Evolutionary conservation across 2,113 vertebrate species (phyloP).

Genomic region (Chitala chitala): DNA sequence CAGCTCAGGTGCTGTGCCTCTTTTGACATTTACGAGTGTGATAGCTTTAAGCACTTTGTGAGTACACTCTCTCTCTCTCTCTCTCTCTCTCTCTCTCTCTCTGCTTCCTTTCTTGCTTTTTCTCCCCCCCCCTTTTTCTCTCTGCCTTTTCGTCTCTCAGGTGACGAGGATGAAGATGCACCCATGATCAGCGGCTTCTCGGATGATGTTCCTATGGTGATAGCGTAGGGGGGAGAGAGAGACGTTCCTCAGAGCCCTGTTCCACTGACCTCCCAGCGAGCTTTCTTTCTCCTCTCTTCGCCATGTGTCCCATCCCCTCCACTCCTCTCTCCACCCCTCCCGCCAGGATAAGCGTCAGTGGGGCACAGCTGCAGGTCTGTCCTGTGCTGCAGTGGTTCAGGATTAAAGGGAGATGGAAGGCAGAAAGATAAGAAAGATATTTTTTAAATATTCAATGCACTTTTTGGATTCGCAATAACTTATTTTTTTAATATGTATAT

Average conservation of each 20-base stretch:
- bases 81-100: slow-evolving; percentile 46
- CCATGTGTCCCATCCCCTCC: background rate
- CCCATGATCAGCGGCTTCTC: slow-evolving; percentile 98
- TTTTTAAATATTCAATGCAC: slow-evolving; percentile 69
- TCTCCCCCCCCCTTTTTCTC: slow-evolving; percentile 37
- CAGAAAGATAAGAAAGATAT: slow-evolving; percentile 54
- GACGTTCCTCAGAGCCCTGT: background rate
- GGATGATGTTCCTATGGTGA: slow-evolving; percentile 97
- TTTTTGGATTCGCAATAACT: slow-evolving; percentile 76
- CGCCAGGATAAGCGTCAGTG: slow-evolving; percentile 4
- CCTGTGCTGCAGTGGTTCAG: slow-evolving; percentile 20
- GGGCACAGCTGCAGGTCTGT: slow-evolving; percentile 18
- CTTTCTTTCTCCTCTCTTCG: slow-evolving; percentile 16
- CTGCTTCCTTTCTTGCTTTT: slow-evolving; percentile 20
- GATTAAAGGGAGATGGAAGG: slow-evolving; percentile 33
- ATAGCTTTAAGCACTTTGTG: background rate
- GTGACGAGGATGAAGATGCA: slow-evolving; percentile 91
- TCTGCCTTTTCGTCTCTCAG: slow-evolving; percentile 47
- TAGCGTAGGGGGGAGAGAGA: slow-evolving; percentile 70
- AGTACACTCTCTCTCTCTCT: slow-evolving; percentile 7
- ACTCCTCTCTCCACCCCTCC: background rate
- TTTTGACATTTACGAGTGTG: background rate
- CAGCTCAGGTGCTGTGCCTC: background rate
- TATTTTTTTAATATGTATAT: slow-evolving; percentile 69
- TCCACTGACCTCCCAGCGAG: background rate